Evolutionary conservation across 2,888 invertebrate species (phyloP).

Genomic region (Diarsia mendica): DNA sequence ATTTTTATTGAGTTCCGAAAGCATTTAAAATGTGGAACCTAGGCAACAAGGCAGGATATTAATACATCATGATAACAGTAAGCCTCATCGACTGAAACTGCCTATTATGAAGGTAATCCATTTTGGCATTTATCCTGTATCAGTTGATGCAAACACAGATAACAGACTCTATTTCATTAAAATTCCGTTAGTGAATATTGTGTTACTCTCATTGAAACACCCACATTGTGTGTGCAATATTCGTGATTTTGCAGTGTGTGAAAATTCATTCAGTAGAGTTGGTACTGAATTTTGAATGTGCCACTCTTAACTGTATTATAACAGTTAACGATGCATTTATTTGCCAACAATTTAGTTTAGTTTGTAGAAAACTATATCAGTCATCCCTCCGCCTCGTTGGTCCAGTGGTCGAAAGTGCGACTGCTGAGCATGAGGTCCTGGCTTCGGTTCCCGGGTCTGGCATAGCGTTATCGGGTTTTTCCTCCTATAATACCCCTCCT

Average conservation of each 20-base stretch:
- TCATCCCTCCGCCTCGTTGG: no score
- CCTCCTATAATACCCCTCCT: background rate
- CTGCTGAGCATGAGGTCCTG: no score
- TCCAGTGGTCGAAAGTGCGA: no score
- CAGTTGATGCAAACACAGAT: constrained; percentile 40
- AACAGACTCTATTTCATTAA: constrained; percentile 28
- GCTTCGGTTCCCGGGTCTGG: no score
- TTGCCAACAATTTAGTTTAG: background rate
- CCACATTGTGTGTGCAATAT: background rate
- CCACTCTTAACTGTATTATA: background rate
- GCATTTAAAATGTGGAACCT: background rate
- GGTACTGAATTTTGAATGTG: background rate
- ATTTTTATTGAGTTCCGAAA: background rate
- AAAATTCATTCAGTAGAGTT: background rate
- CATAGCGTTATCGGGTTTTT: no score
- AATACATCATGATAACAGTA: constrained; percentile 1
- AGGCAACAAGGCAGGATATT: background rate
- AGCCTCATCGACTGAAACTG: constrained; percentile 14
- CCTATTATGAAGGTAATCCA: constrained; percentile 8
- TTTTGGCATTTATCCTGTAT: constrained; percentile 12
- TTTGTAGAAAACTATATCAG: background rate
- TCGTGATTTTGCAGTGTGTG: background rate
- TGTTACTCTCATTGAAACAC: background rate
- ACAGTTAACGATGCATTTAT: background rate
- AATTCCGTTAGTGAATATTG: background rate